These are phyloP conservation scores for Oreochromis tanganicae DNA, from an alignment of 2,113 vertebrate species.

Conservation along the genomic window DNA sequence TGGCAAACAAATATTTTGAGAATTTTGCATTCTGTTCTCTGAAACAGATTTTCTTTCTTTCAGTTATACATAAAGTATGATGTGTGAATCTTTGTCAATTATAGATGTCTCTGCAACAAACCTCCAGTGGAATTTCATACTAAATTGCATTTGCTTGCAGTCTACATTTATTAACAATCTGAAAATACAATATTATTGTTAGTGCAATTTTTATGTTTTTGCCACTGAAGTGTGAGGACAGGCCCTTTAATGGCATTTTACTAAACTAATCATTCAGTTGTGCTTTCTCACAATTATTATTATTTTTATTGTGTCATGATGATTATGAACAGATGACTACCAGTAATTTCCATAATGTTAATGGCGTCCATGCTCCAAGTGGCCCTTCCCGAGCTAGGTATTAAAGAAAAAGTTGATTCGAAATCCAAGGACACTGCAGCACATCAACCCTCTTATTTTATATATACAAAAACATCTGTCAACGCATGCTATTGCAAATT, in stretches of 20 bases:
- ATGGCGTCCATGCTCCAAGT: conserved; percentile 16
- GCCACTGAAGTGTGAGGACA: neutral
- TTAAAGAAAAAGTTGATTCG: conserved; percentile 24
- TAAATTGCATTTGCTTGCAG: conserved; percentile 21
- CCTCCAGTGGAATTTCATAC: neutral
- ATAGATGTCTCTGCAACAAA: conserved; percentile 16
- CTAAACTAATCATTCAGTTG: conserved; percentile 25
- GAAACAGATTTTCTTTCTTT: neutral
- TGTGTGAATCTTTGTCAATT: neutral
- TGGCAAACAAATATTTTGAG: neutral
- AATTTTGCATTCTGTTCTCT: neutral
- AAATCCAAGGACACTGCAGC: conserved; percentile 41
- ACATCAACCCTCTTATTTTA: conserved; percentile 37
- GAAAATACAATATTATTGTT: neutral
- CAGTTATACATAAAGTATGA: neutral
- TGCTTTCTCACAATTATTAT: conserved; percentile 14
- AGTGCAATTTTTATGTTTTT: neutral
- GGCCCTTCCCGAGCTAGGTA: neutral
- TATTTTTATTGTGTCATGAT: conserved; percentile 22
- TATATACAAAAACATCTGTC: conserved; percentile 55
- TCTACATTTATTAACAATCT: neutral
- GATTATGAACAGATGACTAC: conserved; percentile 46
- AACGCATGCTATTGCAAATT: conserved; percentile 31
- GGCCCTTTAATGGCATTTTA: conserved; percentile 11
- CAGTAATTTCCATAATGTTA: conserved; percentile 35